phyloP scores from a whole-genome alignment of 2,888 invertebrate genomes.

The Brachylomia viminalis region DNA sequence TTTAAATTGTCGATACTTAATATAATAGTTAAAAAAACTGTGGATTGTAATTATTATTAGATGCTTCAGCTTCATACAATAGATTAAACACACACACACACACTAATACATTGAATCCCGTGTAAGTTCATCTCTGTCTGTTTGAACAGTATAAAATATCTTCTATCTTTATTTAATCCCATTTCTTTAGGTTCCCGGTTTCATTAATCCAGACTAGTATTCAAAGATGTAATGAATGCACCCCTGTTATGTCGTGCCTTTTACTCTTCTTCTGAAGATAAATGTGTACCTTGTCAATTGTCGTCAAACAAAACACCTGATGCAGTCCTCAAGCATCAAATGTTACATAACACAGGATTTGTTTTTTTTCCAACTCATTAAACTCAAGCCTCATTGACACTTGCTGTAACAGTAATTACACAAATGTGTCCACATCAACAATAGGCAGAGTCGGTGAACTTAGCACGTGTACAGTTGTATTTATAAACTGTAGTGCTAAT shows the following conservation, averaged over 20 bases:
- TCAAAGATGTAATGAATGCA: neutral
- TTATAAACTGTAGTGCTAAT: constrained; percentile 68
- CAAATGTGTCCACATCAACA: constrained; percentile 42
- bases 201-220: neutral
- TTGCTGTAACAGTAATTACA: constrained; percentile 35
- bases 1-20: constrained; percentile 2
- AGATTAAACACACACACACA: neutral
- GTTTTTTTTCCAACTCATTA: constrained; percentile 31
- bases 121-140: neutral
- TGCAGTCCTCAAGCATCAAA: neutral
- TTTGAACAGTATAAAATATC: neutral
- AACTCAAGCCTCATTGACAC: constrained; percentile 9
- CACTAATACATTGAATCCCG: neutral
- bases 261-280: neutral
- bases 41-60: neutral
- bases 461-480: constrained; percentile 59
- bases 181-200: neutral
- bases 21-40: neutral
- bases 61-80: neutral
- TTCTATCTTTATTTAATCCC: neutral
- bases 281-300: neutral
- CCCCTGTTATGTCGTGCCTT: neutral
- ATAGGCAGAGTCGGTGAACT: constrained; percentile 58
- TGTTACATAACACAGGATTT: constrained; percentile 6
- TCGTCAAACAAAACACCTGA: neutral